A percentile compares a stretch with the other conserved stretches of the same genome.
These are phyloP conservation scores for Phoxinus phoxinus DNA, from an alignment of 2,113 vertebrate species.

Conservation along the genomic window DNA sequence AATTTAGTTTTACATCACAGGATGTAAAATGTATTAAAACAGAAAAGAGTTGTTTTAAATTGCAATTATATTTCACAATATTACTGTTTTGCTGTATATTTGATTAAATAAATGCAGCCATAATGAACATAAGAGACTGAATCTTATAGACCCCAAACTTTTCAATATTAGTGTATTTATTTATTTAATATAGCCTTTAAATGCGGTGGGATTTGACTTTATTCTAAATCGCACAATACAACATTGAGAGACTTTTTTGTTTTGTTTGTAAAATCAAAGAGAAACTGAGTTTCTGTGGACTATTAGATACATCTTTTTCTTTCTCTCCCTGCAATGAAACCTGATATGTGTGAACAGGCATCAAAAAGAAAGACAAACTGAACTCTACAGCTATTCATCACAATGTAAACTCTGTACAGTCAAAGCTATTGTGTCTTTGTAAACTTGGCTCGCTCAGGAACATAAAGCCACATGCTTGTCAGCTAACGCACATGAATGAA, in stretches of 20 bases:
- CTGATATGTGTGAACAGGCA: conserved; percentile 4
- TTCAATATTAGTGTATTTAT: background rate
- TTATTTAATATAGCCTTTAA: background rate
- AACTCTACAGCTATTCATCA: conserved; percentile 22
- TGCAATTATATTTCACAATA: background rate
- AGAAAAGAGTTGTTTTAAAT: background rate
- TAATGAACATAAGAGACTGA: background rate
- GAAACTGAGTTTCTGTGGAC: background rate
- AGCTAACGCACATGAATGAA: conserved; percentile 27
- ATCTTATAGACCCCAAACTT: background rate
- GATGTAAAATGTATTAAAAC: background rate
- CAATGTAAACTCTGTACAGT: conserved; percentile 29
- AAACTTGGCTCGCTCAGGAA: conserved; percentile 16
- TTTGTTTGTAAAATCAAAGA: background rate
- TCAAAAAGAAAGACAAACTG: conserved; percentile 16
- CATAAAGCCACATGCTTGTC: conserved; percentile 19
- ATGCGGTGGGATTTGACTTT: background rate
- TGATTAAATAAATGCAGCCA: background rate
- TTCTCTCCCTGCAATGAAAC: background rate
- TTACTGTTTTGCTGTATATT: background rate
- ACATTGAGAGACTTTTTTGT: background rate
- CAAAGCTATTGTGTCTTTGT: conserved; percentile 37
- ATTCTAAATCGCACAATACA: background rate
- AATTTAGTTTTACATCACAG: background rate
- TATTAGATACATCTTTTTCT: background rate